These are phyloP conservation scores for Pygoscelis antarcticus DNA, from an alignment of 2,113 vertebrate species.

Conservation along the genomic window DNA sequence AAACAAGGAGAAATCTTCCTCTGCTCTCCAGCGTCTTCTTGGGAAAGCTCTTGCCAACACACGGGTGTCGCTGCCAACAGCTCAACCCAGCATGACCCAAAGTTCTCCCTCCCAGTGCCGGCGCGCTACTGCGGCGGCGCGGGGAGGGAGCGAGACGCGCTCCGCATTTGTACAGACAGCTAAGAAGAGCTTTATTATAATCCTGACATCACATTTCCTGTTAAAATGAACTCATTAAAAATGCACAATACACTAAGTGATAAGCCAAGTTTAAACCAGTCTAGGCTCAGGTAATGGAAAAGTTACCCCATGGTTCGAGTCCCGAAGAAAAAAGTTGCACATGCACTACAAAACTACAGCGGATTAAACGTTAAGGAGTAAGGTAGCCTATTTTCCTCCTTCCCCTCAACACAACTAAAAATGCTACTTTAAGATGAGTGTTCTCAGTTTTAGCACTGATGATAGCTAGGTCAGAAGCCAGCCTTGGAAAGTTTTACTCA, in stretches of 20 bases:
- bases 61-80: background rate
- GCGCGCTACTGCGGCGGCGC: background rate
- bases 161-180: background rate
- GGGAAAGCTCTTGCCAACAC: slow-evolving; percentile 34
- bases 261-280: background rate
- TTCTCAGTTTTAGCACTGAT: slow-evolving; percentile 4
- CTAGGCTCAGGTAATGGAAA: background rate
- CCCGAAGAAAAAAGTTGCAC: background rate
- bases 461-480: slow-evolving; percentile 41
- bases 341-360: rapidly evolving
- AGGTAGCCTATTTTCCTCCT: background rate
- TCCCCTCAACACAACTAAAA: slow-evolving; percentile 15
- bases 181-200: background rate
- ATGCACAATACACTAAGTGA: rapidly evolving
- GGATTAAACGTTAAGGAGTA: background rate
- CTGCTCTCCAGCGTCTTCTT: slow-evolving; percentile 21
- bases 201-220: background rate
- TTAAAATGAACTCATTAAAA: rapidly evolving
- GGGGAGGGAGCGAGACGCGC: background rate
- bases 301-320: rapidly evolving
- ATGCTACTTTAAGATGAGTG: slow-evolving; percentile 15
- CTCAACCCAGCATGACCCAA: slow-evolving; percentile 25
- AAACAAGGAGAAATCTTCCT: slow-evolving; percentile 40
- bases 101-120: background rate
- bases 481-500: slow-evolving; percentile 67